Evolutionary conservation across 2,797 vertebrate species (phyloP), one percentile per base, ranked within the genome.

Genomic region (Epinephelus awoara): DNA sequence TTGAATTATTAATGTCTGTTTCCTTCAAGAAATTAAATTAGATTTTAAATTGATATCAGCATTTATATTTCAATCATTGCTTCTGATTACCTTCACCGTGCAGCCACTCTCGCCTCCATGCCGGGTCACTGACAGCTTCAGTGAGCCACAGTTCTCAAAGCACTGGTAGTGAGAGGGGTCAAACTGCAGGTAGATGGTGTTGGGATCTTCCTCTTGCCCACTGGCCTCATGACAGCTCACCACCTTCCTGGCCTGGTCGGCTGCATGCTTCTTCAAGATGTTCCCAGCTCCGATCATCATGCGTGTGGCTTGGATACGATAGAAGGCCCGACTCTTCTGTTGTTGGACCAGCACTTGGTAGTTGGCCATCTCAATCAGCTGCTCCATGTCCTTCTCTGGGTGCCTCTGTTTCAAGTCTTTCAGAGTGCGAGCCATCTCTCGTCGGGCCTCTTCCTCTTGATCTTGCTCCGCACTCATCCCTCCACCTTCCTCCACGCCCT

Each of bases 211-310:
- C 68, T 96, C 96, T 65, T 96, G 96, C 1, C 95, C 92, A 0
- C 90, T 96, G 63, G 95, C 93, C 79, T 96, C 95, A 2, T 96
- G 96, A 56, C 95, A 95, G 90, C 96, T 97, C 84, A 97, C 94
- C 50, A 96, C 96, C 79, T 96, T 97, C 83, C 96, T 94, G 54
- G 96, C 96, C 71, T 97, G 96, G 88, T 97, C 96, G 0, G 96
- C 96, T 0, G 96, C 96, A 5, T 97, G 96, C 79, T 96, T 96
- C 77, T 97, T 97, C 72, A 97, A 84, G 72, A 97, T 96, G 92
- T 97, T 97, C 1, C 96, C 96, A 0, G 96, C 96, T 19, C 96
- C 96, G 0, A 96, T 97, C 96, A 97, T 97, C 96, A 97, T 97
- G 55, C 96, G 96, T 0, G 96, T 97, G 74, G 96, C 96, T 47